Evolutionary conservation across 2,113 vertebrate species (phyloP).

Genomic region (Formicarius rufipectus): DNA sequence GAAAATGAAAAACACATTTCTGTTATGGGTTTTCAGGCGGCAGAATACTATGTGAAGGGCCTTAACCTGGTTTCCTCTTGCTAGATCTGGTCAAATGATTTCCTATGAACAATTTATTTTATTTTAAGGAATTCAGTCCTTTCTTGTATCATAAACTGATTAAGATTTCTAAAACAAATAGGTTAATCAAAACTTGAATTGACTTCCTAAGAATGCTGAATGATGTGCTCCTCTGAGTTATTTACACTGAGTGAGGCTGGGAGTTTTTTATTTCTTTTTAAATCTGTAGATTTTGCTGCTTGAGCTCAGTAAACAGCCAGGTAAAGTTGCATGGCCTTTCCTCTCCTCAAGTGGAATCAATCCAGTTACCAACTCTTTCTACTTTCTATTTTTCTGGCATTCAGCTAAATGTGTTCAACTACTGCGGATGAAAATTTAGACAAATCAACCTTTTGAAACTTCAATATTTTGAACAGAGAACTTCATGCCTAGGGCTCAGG

Average conservation of each 20-base stretch:
- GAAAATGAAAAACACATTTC: conserved; percentile 69
- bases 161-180: background rate
- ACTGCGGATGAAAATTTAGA: background rate
- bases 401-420: background rate
- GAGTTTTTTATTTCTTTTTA: background rate
- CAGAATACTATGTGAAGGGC: conserved; percentile 33
- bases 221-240: background rate
- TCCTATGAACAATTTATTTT: conserved; percentile 22
- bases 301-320: background rate
- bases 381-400: background rate
- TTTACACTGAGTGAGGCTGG: background rate
- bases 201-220: background rate
- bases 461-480: background rate
- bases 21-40: conserved; percentile 51
- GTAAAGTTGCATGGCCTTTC: background rate
- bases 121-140: conserved; percentile 34
- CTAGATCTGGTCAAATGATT: conserved; percentile 21
- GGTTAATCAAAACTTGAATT: background rate
- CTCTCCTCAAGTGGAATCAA: background rate
- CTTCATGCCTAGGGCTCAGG: background rate
- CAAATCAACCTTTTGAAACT: background rate
- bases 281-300: background rate
- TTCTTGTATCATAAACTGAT: background rate
- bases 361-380: background rate
- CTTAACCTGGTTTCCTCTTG: conserved; percentile 44